Percentiles rank a stretch among this genome's conserved stretches.
Conservation (phyloP, 2,888 invertebrate species). For the Temnothorax rugatulus region DNA sequence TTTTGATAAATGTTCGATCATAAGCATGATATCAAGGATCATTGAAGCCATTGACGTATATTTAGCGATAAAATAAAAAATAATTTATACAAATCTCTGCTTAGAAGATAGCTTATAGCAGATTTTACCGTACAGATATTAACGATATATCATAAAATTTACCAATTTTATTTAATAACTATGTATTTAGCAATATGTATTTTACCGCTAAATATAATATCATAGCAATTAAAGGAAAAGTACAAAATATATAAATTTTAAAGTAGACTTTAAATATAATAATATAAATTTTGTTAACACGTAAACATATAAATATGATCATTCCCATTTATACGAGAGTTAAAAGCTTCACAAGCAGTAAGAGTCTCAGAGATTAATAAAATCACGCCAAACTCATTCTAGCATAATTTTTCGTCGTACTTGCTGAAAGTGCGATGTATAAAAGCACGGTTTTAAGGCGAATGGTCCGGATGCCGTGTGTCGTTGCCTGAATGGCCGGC, state of each 20-base stretch:
- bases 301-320: neutral
- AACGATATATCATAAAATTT: neutral
- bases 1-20: neutral
- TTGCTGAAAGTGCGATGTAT: constrained; percentile 6
- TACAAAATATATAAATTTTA: neutral
- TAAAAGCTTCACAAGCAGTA: neutral
- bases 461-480: constrained; percentile 25
- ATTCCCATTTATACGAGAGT: neutral
- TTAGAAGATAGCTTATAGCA: neutral
- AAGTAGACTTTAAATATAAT: neutral
- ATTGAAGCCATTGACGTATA: neutral
- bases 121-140: neutral
- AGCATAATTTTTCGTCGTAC: constrained; percentile 21
- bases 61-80: neutral
- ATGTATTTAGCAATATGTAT: neutral
- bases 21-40: neutral
- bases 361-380: constrained; percentile 14
- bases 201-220: neutral
- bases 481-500: constrained; percentile 53
- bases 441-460: constrained; percentile 33
- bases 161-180: neutral
- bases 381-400: neutral
- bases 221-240: neutral
- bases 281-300: neutral
- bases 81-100: neutral